These are phyloP conservation scores for Platyura marginata DNA, from an alignment of 1,140 invertebrate genomes.

Conservation along the genomic window DNA sequence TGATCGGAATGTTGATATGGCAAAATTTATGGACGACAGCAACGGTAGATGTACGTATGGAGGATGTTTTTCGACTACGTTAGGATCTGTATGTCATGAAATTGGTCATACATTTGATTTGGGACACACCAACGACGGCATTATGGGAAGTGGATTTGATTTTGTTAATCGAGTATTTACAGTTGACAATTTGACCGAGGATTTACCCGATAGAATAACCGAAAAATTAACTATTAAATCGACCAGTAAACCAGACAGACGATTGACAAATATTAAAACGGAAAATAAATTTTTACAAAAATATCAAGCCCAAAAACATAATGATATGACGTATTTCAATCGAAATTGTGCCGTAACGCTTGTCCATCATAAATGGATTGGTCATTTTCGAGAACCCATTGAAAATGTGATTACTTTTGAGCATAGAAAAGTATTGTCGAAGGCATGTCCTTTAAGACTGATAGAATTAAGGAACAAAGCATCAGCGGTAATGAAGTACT, in stretches of 20 bases:
- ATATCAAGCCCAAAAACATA: conserved; percentile 22
- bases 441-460: conserved; percentile 9
- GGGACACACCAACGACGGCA: conserved; percentile 73
- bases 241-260: conserved; percentile 28
- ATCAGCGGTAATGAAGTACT: conserved; percentile 15
- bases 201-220: conserved; percentile 29
- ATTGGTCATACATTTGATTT: conserved; percentile 88
- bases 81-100: conserved; percentile 89
- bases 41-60: conserved; percentile 69
- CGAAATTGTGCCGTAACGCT: conserved; percentile 18
- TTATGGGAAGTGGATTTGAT: conserved; percentile 91
- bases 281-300: conserved; percentile 28
- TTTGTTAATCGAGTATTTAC: conserved; percentile 60
- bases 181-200: conserved; percentile 29
- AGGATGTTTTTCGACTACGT: conserved; percentile 75
- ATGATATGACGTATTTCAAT: conserved; percentile 20
- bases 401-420: conserved; percentile 9
- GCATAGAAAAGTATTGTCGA: no score
- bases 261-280: conserved; percentile 30
- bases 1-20: conserved; percentile 39
- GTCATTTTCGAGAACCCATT: conserved; percentile 3
- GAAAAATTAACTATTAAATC: conserved; percentile 22
- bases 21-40: conserved; percentile 69
- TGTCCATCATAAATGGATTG: conserved; percentile 17
- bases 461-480: conserved; percentile 17